Conservation (phyloP, 2,797 vertebrate genomes). For the Fratercula arctica region DNA sequence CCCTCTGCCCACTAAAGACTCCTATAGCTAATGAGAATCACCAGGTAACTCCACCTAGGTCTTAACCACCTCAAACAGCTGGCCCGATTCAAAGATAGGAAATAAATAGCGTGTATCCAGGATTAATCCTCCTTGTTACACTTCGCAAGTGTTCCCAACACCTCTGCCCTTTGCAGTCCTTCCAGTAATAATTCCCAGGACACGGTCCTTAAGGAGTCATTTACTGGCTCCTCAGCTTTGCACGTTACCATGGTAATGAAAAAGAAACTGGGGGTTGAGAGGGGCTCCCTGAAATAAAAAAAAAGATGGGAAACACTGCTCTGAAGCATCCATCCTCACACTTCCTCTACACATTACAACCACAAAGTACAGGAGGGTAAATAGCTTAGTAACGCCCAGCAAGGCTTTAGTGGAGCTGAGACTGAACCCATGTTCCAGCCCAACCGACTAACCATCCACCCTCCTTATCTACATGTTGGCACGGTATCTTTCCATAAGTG, state of each 20-base stretch:
- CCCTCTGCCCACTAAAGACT: background rate
- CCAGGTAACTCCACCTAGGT: background rate
- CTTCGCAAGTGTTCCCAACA: background rate
- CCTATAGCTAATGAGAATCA: background rate
- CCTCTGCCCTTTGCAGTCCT: background rate
- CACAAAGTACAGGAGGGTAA: background rate
- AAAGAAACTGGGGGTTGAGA: background rate
- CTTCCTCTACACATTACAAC: background rate
- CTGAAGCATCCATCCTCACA: background rate
- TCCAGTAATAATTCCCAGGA: background rate
- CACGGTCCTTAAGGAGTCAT: background rate
- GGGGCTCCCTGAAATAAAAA: background rate
- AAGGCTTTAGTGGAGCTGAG: background rate
- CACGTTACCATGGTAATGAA: background rate
- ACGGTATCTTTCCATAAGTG: fast-evolving
- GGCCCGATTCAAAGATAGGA: background rate
- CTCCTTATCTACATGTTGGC: background rate
- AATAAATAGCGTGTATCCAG: background rate
- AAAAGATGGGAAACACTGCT: background rate
- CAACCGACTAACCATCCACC: background rate
- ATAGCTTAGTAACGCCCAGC: background rate
- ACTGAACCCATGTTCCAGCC: background rate
- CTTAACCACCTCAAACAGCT: background rate
- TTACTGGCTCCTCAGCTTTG: background rate
- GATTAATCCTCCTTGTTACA: background rate